These are phyloP conservation scores for Nemotelus pantherinus DNA, from an alignment of 2,888 invertebrate species.

Conservation along the genomic window DNA sequence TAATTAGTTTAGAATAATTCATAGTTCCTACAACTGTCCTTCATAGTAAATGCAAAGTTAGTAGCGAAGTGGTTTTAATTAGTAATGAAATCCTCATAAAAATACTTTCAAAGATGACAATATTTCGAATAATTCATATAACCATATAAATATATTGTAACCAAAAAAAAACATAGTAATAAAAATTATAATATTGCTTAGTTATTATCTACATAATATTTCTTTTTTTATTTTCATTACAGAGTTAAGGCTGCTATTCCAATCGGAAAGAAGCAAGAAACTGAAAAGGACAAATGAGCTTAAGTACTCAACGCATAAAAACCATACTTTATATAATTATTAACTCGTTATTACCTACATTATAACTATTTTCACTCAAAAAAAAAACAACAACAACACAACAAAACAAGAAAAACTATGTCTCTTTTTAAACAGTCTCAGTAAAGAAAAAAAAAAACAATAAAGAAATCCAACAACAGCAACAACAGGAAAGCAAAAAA, in stretches of 20 bases:
- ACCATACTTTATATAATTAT: constrained; percentile 38
- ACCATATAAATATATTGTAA: neutral
- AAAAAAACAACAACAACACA: constrained; percentile 35
- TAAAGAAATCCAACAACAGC: constrained; percentile 37
- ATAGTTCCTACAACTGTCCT: no score
- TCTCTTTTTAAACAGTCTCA: constrained; percentile 24
- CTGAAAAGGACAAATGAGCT: constrained; percentile 84
- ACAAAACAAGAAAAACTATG: constrained; percentile 34
- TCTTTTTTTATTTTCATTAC: constrained; percentile 59
- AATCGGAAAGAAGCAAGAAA: constrained; percentile 85
- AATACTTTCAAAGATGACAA: neutral
- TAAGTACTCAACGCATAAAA: constrained; percentile 40
- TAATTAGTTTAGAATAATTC: no score
- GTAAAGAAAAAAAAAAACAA: constrained; percentile 40
- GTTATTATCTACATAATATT: neutral
- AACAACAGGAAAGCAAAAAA: constrained; percentile 2
- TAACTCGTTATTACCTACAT: constrained; percentile 45
- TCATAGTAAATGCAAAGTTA: no score
- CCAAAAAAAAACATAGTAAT: constrained; percentile 15
- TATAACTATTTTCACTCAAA: constrained; percentile 42
- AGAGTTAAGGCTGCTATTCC: constrained; percentile 90
- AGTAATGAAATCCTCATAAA: neutral
- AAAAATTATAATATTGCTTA: neutral
- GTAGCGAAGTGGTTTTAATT: no score
- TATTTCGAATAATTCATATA: neutral